Percentiles rank a stretch among this genome's conserved stretches.
Evolutionary conservation across 2,113 vertebrate species (phyloP).

Genomic region (Phrynosoma platyrhinos): DNA sequence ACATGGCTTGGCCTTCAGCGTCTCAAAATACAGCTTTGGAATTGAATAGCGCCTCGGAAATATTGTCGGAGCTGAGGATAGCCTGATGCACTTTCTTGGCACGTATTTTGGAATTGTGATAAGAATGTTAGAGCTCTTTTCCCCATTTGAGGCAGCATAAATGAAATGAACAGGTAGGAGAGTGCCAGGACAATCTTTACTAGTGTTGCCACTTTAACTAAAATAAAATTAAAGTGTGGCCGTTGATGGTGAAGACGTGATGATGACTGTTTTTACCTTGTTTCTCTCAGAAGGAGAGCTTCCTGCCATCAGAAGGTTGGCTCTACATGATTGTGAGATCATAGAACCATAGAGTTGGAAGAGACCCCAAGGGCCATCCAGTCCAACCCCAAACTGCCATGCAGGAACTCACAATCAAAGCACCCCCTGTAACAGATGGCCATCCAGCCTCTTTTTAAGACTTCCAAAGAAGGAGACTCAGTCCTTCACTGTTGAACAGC

Average conservation of each 20-base stretch:
- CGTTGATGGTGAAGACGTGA: background rate
- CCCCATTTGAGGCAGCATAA: too few species aligned
- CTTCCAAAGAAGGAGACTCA: too few species aligned
- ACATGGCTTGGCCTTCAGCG: background rate
- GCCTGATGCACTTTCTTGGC: background rate
- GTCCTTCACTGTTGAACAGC: too few species aligned
- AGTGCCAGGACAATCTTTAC: too few species aligned
- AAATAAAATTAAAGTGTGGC: background rate
- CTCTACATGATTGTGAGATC: background rate
- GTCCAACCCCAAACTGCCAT: too few species aligned
- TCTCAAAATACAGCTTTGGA: background rate
- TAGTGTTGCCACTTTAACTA: background rate
- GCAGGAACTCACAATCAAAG: too few species aligned
- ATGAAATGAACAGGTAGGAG: background rate
- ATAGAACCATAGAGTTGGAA: too few species aligned
- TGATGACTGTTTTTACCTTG: background rate
- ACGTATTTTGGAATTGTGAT: background rate
- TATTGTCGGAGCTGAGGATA: background rate
- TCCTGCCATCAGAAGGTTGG: background rate
- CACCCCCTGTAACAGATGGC: too few species aligned
- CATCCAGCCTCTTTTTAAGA: too few species aligned
- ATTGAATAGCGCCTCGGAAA: background rate
- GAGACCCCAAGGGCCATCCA: too few species aligned
- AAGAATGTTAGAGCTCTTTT: background rate
- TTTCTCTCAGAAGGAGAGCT: background rate